Evolutionary conservation across 2,797 vertebrate genomes (phyloP), one percentile per base, ranked within the genome.

Genomic region (Chelidonichthys spinosus): DNA sequence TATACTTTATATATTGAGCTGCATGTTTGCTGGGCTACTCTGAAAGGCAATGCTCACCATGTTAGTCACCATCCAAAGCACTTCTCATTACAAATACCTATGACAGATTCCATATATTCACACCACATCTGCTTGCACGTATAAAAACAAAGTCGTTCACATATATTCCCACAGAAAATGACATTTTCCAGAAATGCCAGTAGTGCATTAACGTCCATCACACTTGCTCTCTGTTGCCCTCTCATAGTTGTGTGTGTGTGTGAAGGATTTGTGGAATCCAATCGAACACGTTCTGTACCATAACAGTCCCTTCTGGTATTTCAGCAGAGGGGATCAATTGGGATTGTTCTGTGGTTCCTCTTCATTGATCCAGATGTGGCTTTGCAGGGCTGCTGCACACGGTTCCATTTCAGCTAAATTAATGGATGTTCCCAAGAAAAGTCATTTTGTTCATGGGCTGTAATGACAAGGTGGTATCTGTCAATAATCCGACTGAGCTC

Each of bases 361-460:
- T 58, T 56, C 61, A 84, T 83, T 74, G 81, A 82, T 79, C 71
- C 46, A 69, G 52, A 64, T 42, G 54, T 74, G 70, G 65, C 69
- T 82, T 55, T 73, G 74, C 49, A 59, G 15, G 58, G 54, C 66
- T 33, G 69, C 73, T 62, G 60, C 82, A 53, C 49, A 46, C 69
- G 32, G 43, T 77, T 85, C 79, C 76, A 84, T 86, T 87, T 89
- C 79, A 82, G 52, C 71, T 84, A 83, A 78, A 88, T 86, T 72
- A 89, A 86, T 87, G 66, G 44, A 90, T 84, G 64, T 67, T 63
- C 44, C 63, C 10, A 44, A 58, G 72, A 85, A 88, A 87, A 83
- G 64, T 64, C 2, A 72, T 90, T 86, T 76, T 86, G 62, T 63
- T 84, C 79, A 79, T 47, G 66, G 53, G 71, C 68, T 65, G 66